Evolutionary conservation across 2,888 invertebrate species (phyloP).

Genomic region (Oegoconia quadripuncta): DNA sequence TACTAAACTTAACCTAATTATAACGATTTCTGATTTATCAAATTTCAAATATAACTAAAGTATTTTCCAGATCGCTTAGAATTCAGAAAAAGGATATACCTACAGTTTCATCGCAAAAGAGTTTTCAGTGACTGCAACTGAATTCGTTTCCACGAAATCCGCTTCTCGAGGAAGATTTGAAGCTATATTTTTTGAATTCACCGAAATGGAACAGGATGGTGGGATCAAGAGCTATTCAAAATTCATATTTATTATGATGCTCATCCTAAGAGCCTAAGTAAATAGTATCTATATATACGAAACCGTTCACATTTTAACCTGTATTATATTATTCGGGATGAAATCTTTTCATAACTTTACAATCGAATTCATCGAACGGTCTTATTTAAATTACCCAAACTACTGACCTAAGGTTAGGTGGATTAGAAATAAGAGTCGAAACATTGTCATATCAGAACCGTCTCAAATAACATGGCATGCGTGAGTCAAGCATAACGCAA

Average conservation of each 20-base stretch:
- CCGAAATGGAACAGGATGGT: constrained; percentile 23
- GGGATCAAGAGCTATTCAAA: constrained; percentile 17
- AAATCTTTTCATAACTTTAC: too few relatives aligned
- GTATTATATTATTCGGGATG: too few relatives aligned
- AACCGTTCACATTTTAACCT: too few relatives aligned
- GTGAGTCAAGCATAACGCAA: too few relatives aligned
- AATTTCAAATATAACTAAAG: not conserved
- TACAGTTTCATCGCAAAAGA: constrained; percentile 3
- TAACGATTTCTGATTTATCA: not conserved
- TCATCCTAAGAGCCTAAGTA: not conserved
- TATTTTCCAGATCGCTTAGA: constrained; percentile 10
- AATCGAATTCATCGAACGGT: too few relatives aligned
- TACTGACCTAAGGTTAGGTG: too few relatives aligned
- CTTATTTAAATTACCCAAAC: too few relatives aligned
- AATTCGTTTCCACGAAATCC: constrained; percentile 16
- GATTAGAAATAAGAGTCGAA: not conserved
- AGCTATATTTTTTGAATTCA: constrained; percentile 27
- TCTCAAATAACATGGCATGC: constrained; percentile 14
- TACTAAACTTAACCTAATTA: too few relatives aligned
- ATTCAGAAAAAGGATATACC: constrained; percentile 11
- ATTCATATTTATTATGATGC: not conserved
- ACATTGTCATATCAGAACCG: constrained; percentile 21
- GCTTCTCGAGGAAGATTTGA: constrained; percentile 16
- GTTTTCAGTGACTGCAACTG: constrained; percentile 9
- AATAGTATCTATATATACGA: too few relatives aligned